Evolutionary conservation across 2,797 vertebrate genomes (phyloP).

Genomic region (Pangasius larnaudii): DNA sequence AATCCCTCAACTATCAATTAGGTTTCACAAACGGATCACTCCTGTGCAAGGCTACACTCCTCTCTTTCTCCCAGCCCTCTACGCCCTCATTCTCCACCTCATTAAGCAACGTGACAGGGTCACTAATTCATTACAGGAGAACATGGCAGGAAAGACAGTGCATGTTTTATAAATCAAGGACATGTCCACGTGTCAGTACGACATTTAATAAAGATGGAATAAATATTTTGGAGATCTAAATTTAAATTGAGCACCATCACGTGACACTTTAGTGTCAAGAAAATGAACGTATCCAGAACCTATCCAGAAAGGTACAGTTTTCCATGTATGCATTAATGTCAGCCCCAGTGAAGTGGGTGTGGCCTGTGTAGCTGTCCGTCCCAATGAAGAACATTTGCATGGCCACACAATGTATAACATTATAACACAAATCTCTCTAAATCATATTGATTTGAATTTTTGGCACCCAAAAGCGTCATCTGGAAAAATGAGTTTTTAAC

Average conservation of each 20-base stretch:
- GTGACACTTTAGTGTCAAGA: not conserved
- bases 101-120: conserved; percentile 42
- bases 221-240: conserved; percentile 24
- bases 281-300: not conserved
- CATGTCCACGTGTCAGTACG: not conserved
- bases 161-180: conserved; percentile 9
- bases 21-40: conserved; percentile 38
- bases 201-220: conserved; percentile 21
- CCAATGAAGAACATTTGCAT: not conserved
- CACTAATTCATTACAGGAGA: conserved; percentile 41
- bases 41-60: conserved; percentile 34
- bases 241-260: not conserved
- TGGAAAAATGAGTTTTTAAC: not conserved
- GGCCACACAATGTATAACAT: not conserved
- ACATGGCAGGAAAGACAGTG: conserved; percentile 25
- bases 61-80: conserved; percentile 6
- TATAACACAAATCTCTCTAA: not conserved
- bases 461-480: not conserved
- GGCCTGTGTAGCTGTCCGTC: not conserved
- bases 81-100: conserved; percentile 36
- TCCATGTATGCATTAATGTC: not conserved
- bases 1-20: conserved; percentile 50
- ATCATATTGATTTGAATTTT: not conserved
- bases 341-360: not conserved
- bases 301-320: not conserved